Evolutionary conservation across 2,797 vertebrate species (phyloP), one percentile per base, ranked within the genome.

Genomic region (Sandelia bainsii): DNA sequence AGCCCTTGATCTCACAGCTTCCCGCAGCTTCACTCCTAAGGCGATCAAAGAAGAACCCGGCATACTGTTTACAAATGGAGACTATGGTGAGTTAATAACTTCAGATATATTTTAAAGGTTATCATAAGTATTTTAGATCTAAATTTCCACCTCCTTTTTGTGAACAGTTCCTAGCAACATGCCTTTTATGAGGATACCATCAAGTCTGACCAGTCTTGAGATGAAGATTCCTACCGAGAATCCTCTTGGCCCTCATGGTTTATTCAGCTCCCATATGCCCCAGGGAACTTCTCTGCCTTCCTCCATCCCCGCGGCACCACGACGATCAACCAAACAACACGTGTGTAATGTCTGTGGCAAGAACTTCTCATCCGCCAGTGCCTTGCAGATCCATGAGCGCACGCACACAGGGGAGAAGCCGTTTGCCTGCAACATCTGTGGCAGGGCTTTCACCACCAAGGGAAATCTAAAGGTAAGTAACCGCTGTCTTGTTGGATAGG

Each of bases 401-500:
- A 99, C 98, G 0, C 98, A 99, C 69, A 99, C 98, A 0, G 98
- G 98, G 7, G 98, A 99, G 93, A 99, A 99, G 88, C 98, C 98
- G 0, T 99, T 99, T 13, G 97, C 94, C n/a, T 99, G 98, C 81
- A 96, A 95, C 77, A 95, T 99, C 72, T 99, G 98, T 49, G 96
- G 97, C 62, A 93, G 98, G 68, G 98, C 98, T 11, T 99, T 99
- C 57, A 99, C 98, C 77, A 99, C 98, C 2, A 99, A 99, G 69
- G 98, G 98, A 79, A 99, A 99, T 87, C 92, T 99, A 16, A 99
- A 99, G 95, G 98, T 98, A 82, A 65, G 81, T 42, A 27, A 4
- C 39, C 0, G 1, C 19, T 25, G 8, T 23, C 17, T 25, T 10
- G 39, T 16, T 4, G 27, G 62, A 9, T 20, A 40, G 3, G 19